Evolutionary conservation across 2,888 invertebrate genomes (phyloP).

Genomic region (Trachelus troglodyta): DNA sequence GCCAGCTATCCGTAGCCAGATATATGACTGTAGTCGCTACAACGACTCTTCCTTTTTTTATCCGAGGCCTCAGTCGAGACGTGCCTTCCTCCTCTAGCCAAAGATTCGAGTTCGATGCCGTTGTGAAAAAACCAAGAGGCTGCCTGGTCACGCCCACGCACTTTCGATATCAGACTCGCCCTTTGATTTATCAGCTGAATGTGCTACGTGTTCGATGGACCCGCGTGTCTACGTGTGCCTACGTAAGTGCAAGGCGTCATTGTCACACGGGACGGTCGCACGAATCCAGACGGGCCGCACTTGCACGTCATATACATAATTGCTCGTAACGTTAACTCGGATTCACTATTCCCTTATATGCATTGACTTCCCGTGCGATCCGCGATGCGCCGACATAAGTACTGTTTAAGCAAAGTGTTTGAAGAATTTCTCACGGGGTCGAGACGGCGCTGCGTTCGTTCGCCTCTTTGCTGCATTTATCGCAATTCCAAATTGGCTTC

Average conservation of each 20-base stretch:
- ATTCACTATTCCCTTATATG: constrained; percentile 1
- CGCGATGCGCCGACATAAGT: neutral
- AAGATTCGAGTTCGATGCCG: neutral
- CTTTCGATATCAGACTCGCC: neutral
- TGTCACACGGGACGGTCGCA: neutral
- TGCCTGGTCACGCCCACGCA: neutral
- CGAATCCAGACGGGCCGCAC: neutral
- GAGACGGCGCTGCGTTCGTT: constrained; percentile 14
- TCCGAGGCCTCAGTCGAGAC: neutral
- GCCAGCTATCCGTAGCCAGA: neutral
- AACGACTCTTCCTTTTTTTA: neutral
- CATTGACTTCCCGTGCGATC: neutral
- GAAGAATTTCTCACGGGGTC: constrained; percentile 32
- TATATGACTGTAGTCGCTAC: neutral
- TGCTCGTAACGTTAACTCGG: neutral
- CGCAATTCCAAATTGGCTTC: constrained; percentile 36
- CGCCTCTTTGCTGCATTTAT: constrained; percentile 2
- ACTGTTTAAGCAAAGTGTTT: constrained; percentile 34
- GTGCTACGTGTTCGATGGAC: too few relatives aligned
- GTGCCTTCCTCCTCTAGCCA: neutral
- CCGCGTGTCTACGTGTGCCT: neutral
- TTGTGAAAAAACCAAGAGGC: neutral
- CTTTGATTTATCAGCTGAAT: neutral
- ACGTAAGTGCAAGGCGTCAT: neutral
- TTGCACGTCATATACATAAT: neutral